Evolutionary conservation across 1,140 invertebrate species (phyloP).

Genomic region (Sitobion miscanthi): DNA sequence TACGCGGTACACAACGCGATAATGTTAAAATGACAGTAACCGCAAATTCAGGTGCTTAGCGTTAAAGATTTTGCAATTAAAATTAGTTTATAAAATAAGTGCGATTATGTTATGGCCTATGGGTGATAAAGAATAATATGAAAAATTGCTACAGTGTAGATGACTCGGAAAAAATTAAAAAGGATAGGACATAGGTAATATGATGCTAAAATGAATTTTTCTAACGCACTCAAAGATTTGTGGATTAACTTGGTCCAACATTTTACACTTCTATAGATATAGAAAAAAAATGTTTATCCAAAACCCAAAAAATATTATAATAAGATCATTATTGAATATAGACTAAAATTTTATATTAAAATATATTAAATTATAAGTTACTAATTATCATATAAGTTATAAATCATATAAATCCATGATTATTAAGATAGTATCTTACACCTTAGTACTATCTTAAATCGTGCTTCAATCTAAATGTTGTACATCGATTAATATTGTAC

Average conservation of each 20-base stretch:
- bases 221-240: background rate
- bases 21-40: background rate
- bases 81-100: background rate
- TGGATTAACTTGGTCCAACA: background rate
- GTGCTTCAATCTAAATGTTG: too few species aligned
- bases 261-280: too few species aligned
- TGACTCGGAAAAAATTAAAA: background rate
- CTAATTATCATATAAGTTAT: too few species aligned
- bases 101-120: background rate
- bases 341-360: too few species aligned
- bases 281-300: too few species aligned
- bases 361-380: too few species aligned
- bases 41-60: background rate
- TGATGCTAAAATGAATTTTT: background rate
- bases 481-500: background rate
- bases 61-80: background rate
- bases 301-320: too few species aligned
- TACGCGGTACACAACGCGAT: too few species aligned
- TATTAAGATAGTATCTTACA: too few species aligned
- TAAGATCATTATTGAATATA: too few species aligned
- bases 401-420: too few species aligned
- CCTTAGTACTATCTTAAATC: too few species aligned
- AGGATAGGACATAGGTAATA: background rate
- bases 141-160: background rate
- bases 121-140: background rate